Evolutionary conservation across 2,888 invertebrate genomes (phyloP), one percentile per base, ranked within the genome.

Genomic region (Enoplolaimus lenunculus): DNA sequence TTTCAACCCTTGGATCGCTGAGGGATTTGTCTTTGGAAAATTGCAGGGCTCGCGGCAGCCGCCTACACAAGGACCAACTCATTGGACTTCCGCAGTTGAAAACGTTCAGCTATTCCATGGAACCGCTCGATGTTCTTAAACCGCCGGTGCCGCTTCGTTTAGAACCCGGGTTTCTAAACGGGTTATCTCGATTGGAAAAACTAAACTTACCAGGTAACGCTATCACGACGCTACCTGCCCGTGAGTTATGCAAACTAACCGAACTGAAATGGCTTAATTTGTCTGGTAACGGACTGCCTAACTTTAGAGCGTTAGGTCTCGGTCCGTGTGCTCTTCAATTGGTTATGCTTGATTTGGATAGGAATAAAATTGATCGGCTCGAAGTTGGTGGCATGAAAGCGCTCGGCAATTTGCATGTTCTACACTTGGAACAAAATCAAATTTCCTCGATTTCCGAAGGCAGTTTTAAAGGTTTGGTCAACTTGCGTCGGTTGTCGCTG

Each of bases 341-440:
- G 45, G 31, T 72, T 2, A 69, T 68, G 21, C 16, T 69, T 59
- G 72, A 72, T 72, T 34, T 72, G 16, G 30, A 34, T 21, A 16
- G 65, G 1, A 72, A 72, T 34, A 57, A 34, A 21, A 30, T 71
- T 28, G 21, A 7, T 7, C 2, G 13, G 21, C 1, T 71, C 21
- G 1, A 3, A 30, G 7, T 16, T 7, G 62, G 62, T 13, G 2
- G 35, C 33, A 28, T 71, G 2, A 2, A 1, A 60, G n/a, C 21
- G 21, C 31, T 71, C 1, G 26, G 26, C 2, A 2, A 59, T 66
- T 62, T 71, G 35, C 65, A 69, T 21, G 28, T 93, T 69, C 90
- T 89, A 80, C 92, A 91, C 45, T 84, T 93, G 73, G 90, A 90
- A 74, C 81, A 91, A 31, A 71, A 71, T 60, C 1, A 69, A 2